A percentile compares a stretch with the other conserved stretches of the same genome.
phyloP scores from a whole-genome alignment of 2,888 invertebrate species.

The Lasius platythorax region DNA sequence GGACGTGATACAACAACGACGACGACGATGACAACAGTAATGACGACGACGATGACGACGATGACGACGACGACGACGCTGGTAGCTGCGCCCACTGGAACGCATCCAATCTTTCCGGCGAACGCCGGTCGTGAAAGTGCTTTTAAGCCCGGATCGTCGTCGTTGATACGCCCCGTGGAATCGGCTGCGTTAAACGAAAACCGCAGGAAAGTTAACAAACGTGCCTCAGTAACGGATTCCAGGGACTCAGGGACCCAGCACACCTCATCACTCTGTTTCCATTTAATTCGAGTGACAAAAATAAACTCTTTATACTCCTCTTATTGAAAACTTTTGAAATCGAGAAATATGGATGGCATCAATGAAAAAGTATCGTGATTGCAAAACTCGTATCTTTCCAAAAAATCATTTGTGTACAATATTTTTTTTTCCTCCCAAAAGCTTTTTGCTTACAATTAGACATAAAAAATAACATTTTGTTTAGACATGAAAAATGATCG shows the following conservation, averaged over 20 bases:
- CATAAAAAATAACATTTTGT: too few species aligned
- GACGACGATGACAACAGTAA: neutral
- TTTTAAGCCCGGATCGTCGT: constrained; percentile 45
- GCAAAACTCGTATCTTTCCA: neutral
- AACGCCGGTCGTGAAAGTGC: constrained; percentile 63
- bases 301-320: neutral
- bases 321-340: neutral
- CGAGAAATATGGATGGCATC: neutral
- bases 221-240: constrained; percentile 45
- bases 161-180: constrained; percentile 47
- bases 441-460: too few species aligned
- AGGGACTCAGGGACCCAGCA: neutral
- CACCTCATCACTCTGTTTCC: neutral
- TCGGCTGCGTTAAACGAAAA: constrained; percentile 38
- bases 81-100: constrained; percentile 60
- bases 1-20: constrained; percentile 39
- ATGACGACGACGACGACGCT: neutral
- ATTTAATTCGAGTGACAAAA: neutral
- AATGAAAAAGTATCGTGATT: neutral
- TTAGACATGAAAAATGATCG: neutral
- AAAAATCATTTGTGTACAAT: neutral
- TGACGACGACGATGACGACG: neutral
- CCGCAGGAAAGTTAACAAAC: constrained; percentile 52
- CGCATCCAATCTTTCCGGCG: constrained; percentile 59
- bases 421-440: neutral